These are phyloP conservation scores for Ephydatia muelleri DNA, from an alignment of 37 sponge, comb jelly and placozoan genomes.

Conservation along the genomic window DNA sequence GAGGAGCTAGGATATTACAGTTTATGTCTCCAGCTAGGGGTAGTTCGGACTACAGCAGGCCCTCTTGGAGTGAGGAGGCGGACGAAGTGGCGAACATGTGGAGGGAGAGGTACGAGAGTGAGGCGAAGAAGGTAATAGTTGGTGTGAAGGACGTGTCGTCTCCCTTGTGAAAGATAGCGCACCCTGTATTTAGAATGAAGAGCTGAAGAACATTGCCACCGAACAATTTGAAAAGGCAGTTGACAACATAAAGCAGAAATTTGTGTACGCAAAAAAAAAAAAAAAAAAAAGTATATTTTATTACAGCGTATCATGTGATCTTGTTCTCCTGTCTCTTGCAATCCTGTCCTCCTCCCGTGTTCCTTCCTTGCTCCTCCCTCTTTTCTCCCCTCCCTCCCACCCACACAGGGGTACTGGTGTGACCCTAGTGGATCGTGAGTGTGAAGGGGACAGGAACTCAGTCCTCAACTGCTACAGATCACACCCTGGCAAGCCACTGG, in stretches of 20 bases:
- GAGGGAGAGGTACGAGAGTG: conserved; percentile 36
- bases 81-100: conserved; percentile 5
- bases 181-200: conserved; percentile 28
- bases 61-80: background rate
- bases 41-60: background rate
- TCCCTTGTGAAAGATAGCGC: background rate
- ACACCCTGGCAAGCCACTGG: conserved; percentile 43
- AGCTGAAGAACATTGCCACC: conserved; percentile 23
- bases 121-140: conserved; percentile 21
- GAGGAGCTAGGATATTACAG: background rate
- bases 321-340: too few species aligned
- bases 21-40: background rate
- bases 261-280: conserved; percentile 29
- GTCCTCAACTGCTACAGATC: conserved; percentile 53
- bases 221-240: conserved; percentile 40
- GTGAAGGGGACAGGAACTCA: conserved; percentile 11
- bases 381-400: too few species aligned
- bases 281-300: background rate
- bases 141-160: background rate
- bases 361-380: conserved; percentile 10
- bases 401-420: too few species aligned
- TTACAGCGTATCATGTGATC: background rate
- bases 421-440: too few species aligned
- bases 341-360: too few species aligned
- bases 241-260: conserved; percentile 26